These are phyloP conservation scores for Pteronotus mesoamericanus DNA, from an alignment of 2,797 vertebrate species.

Conservation along the genomic window DNA sequence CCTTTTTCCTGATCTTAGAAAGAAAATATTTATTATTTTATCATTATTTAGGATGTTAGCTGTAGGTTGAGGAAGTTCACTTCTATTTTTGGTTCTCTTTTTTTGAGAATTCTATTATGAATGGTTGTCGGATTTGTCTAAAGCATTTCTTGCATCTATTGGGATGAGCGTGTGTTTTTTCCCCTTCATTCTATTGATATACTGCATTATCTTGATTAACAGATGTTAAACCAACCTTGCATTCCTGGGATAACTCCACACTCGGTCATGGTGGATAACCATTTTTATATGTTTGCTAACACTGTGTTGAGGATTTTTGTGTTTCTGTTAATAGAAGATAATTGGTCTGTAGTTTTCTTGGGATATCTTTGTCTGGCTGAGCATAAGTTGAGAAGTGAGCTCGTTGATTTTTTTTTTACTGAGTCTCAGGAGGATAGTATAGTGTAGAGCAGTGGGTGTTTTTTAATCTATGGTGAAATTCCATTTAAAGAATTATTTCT, in stretches of 20 bases:
- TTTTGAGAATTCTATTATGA: not conserved
- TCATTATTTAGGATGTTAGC: not conserved
- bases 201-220: not conserved
- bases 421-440: not conserved
- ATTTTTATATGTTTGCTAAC: not conserved
- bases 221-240: slow-evolving; percentile 16
- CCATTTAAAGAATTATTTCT: slow-evolving; percentile 32
- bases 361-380: not conserved
- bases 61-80: not conserved
- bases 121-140: not conserved
- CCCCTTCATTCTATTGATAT: not conserved
- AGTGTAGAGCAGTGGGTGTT: not conserved
- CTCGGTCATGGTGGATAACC: not conserved
- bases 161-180: not conserved
- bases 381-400: not conserved
- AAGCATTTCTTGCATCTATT: not conserved
- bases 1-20: not conserved
- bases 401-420: not conserved
- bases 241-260: not conserved
- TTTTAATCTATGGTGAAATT: not conserved
- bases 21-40: not conserved
- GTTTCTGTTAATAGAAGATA: not conserved
- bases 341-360: not conserved
- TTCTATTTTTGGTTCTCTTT: not conserved
- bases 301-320: not conserved